phyloP scores from a whole-genome alignment of 2,797 vertebrate species.

The Chloroceryle amazona region DNA sequence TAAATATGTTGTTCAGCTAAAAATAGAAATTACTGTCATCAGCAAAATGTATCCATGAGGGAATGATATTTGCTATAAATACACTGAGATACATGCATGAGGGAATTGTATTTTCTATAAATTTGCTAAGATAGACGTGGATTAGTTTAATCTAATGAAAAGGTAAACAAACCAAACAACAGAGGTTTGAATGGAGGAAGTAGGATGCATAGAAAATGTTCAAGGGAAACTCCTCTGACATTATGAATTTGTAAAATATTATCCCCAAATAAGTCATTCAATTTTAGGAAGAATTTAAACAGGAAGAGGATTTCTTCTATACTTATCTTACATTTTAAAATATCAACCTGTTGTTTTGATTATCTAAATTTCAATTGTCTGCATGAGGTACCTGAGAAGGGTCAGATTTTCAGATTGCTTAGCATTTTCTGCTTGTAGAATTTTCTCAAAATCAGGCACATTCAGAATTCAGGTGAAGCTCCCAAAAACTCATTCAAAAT shows the following conservation, averaged over 20 bases:
- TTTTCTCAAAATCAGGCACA: background rate
- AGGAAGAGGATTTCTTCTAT: background rate
- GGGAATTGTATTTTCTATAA: slow-evolving; percentile 45
- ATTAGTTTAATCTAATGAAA: slow-evolving; percentile 9
- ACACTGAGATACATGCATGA: background rate
- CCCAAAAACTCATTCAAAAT: background rate
- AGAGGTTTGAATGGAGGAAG: background rate
- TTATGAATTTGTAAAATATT: background rate
- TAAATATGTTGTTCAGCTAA: slow-evolving; percentile 55
- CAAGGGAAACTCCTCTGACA: background rate
- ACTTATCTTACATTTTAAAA: background rate
- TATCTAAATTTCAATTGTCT: background rate
- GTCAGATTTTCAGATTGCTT: background rate
- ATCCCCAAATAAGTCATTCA: background rate
- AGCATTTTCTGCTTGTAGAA: background rate
- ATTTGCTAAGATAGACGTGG: slow-evolving; percentile 24
- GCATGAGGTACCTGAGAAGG: background rate
- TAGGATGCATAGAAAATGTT: background rate
- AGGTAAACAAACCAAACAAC: background rate
- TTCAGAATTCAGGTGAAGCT: background rate
- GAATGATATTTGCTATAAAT: slow-evolving; percentile 58
- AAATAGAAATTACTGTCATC: slow-evolving; percentile 55
- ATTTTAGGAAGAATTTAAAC: background rate
- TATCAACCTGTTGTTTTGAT: background rate
- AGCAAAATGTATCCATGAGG: background rate